Conservation (phyloP, 2,888 invertebrate species). For the Argyra leucocephala region DNA sequence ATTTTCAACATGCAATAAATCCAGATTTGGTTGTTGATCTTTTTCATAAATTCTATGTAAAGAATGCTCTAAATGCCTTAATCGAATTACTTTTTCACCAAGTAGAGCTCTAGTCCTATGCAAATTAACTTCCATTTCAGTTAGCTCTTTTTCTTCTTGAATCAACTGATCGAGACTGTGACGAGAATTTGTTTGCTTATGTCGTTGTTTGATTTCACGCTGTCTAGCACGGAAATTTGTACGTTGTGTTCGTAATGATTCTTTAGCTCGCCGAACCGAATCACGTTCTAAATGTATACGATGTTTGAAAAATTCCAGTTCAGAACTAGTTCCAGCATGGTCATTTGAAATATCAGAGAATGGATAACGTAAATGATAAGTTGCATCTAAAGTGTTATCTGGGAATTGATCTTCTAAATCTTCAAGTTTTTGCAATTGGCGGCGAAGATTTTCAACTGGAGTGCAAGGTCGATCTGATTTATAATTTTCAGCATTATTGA, state of each 20-base stretch:
- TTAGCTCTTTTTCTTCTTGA: constrained; percentile 70
- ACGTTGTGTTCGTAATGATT: constrained; percentile 59
- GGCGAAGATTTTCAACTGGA: constrained; percentile 68
- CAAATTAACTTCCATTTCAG: constrained; percentile 73
- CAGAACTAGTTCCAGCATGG: constrained; percentile 48
- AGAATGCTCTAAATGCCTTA: constrained; percentile 70
- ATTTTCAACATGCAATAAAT: constrained; percentile 34
- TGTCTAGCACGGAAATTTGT: constrained; percentile 58
- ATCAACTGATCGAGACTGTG: constrained; percentile 40
- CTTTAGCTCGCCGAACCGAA: constrained; percentile 72
- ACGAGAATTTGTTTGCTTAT: constrained; percentile 32
- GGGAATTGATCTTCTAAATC: constrained; percentile 75
- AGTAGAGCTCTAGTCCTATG: constrained; percentile 70
- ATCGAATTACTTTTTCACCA: constrained; percentile 72
- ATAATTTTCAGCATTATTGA: constrained; percentile 49
- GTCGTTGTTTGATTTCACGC: constrained; percentile 47
- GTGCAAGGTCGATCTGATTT: constrained; percentile 51
- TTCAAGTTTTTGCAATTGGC: constrained; percentile 69
- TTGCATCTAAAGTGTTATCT: constrained; percentile 58
- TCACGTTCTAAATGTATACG: constrained; percentile 71
- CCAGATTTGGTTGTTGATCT: constrained; percentile 33
- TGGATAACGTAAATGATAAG: constrained; percentile 70
- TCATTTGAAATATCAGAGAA: constrained; percentile 57
- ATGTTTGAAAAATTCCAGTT: constrained; percentile 74
- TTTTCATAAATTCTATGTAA: constrained; percentile 49